A percentile compares a stretch with the other conserved stretches of the same genome.
Evolutionary conservation across 92 coral and sea anemone species (phyloP).

Genomic region (Parazoanthus darwini): DNA sequence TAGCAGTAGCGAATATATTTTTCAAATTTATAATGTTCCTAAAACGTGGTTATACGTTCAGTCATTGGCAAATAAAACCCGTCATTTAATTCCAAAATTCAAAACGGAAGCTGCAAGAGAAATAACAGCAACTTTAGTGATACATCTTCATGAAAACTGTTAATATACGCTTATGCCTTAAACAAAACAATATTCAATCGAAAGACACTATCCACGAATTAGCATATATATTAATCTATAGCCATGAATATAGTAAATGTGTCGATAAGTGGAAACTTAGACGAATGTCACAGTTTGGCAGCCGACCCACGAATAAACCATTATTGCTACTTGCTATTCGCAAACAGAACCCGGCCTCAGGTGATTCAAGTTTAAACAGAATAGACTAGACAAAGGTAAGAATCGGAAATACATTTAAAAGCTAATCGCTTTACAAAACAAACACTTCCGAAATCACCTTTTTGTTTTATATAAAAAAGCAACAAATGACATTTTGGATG

Average conservation of each 20-base stretch:
- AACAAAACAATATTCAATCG: background rate
- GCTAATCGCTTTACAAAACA: no score
- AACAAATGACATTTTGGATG: no score
- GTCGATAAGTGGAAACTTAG: background rate
- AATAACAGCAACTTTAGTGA: background rate
- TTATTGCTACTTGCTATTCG: no score
- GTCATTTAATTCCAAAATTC: background rate
- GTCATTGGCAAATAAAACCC: no score
- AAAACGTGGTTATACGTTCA: background rate
- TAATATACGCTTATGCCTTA: no score
- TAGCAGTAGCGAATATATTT: background rate
- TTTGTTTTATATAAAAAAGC: background rate
- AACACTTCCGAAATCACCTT: background rate
- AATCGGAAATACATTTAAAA: no score
- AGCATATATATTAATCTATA: background rate
- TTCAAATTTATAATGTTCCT: background rate
- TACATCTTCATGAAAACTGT: background rate
- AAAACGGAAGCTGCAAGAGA: no score
- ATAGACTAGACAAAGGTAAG: background rate
- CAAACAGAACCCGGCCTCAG: background rate
- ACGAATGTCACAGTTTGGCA: background rate
- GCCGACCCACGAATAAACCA: background rate
- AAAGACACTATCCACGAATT: background rate
- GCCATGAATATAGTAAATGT: background rate
- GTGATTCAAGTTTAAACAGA: background rate